Base-by-base conservation (phyloP, 2,113 vertebrate genomes). In the Hemicordylus capensis region DNA sequence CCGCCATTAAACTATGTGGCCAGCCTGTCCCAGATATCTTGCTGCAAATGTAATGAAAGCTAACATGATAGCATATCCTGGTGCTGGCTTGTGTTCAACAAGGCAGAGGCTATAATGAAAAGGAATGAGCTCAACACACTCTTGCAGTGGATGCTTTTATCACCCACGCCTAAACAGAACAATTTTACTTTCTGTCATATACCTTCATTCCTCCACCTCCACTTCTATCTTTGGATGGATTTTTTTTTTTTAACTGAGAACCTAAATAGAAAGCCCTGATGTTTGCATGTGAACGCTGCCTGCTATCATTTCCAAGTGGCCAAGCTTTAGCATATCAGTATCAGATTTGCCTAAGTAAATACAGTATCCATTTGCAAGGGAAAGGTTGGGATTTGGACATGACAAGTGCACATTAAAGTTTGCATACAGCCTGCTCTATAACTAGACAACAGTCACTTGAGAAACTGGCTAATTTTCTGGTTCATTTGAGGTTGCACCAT, bases 1-100 rank as follows among this genome's bases (percentile, higher is more conserved):
- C 81, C 42, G 70, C 74, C n/a, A 59, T 64, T 80, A 80, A 63
- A 54, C 20, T 87, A 22, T 0, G 1, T 64, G 10, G 9, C 48
- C 61, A 85, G 37, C 3, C 8, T 84, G 24, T 19, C 83, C 22
- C 80, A 88, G 80, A 15, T 84, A 85, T 4, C 72, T 91, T 76
- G 78, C 31, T 59, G 76, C n/a, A 79, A 87, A 59, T 6, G 2
- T 22, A 46, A 87, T 28, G 44, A 91, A 93, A 85, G 87, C 26
- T 78, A 91, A 80, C 1, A 86, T 74, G 26, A 81, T 54, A 1
- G 83, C 86, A 1, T 54, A 37, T 88, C 67, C 17, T 66, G 77
- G n/a, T 87, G 3, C 28, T 84, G 37, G 46, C 15, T 59, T 81
- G 6, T 9, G 2, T 48, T 93, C 85, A 91, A 86, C 17, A 26